phyloP scores from a whole-genome alignment of 2,113 vertebrate species.

The Elaphurus davidianus region DNA sequence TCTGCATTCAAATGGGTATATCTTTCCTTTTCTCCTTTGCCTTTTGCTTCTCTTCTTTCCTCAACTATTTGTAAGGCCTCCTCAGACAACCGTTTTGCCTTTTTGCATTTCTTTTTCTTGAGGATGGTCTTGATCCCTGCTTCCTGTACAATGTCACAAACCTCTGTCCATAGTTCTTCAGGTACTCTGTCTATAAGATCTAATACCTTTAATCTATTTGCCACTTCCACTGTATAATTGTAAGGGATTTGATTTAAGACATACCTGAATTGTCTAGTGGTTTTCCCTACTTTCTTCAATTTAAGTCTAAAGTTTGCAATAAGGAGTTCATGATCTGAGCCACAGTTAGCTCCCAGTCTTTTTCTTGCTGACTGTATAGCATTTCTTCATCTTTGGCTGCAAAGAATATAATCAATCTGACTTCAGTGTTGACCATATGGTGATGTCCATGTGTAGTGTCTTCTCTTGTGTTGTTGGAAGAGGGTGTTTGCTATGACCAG shows the following conservation, averaged over 20 bases:
- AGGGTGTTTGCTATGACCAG: not conserved
- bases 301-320: not conserved
- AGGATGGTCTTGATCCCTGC: not conserved
- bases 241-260: not conserved
- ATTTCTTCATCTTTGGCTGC: not conserved
- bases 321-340: not conserved
- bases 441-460: not conserved
- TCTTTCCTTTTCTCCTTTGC: not conserved
- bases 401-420: not conserved
- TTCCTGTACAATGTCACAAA: not conserved
- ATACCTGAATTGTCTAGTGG: not conserved
- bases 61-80: not conserved
- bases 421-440: not conserved
- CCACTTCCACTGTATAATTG: not conserved
- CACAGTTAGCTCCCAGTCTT: not conserved
- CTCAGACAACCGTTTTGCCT: not conserved
- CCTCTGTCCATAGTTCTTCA: not conserved
- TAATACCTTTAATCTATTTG: not conserved
- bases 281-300: not conserved
- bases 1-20: not conserved
- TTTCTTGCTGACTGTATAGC: not conserved
- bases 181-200: not conserved
- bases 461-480: not conserved
- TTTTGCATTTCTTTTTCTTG: not conserved
- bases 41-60: not conserved